A percentile compares a stretch with the other conserved stretches of the same genome.
Evolutionary conservation across 2,888 invertebrate species (phyloP).

Genomic region (Taenaris catops): DNA sequence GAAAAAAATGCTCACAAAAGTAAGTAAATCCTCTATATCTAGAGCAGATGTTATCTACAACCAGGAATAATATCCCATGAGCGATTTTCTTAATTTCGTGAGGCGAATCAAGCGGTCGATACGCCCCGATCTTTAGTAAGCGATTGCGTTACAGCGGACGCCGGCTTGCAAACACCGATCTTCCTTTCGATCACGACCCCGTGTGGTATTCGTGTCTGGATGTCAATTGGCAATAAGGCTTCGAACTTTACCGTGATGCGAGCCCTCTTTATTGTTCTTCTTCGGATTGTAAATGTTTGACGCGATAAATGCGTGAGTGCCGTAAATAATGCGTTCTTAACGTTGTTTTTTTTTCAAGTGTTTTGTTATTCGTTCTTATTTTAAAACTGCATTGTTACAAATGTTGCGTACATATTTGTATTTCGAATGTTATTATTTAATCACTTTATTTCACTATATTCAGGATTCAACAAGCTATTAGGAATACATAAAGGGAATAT

Average conservation of each 20-base stretch:
- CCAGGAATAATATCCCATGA: conserved; percentile 76
- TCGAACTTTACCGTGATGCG: conserved; percentile 41
- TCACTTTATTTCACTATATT: too few relatives aligned
- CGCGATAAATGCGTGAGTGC: conserved; percentile 14
- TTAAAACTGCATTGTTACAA: too few relatives aligned
- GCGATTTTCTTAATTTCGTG: conserved; percentile 80
- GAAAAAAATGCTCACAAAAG: conserved; percentile 43
- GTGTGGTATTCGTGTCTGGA: conserved; percentile 58
- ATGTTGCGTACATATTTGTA: too few relatives aligned
- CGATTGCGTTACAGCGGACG: conserved; percentile 69
- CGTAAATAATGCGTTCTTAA: conserved; percentile 8
- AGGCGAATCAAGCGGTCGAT: conserved; percentile 73
- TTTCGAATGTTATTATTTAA: too few relatives aligned
- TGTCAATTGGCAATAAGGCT: conserved; percentile 73
- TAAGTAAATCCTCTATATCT: conserved; percentile 48
- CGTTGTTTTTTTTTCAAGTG: too few relatives aligned
- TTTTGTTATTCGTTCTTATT: too few relatives aligned
- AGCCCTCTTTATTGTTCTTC: conserved; percentile 34
- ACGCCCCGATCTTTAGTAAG: conserved; percentile 74
- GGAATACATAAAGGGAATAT: too few relatives aligned
- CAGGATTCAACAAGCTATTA: too few relatives aligned
- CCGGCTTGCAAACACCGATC: conserved; percentile 56
- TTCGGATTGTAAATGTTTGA: conserved; percentile 21
- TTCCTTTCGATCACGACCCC: conserved; percentile 71
- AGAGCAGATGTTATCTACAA: conserved; percentile 39